Conservation (phyloP, 2,888 invertebrate species). For the Sinohyriopsis cumingii region DNA sequence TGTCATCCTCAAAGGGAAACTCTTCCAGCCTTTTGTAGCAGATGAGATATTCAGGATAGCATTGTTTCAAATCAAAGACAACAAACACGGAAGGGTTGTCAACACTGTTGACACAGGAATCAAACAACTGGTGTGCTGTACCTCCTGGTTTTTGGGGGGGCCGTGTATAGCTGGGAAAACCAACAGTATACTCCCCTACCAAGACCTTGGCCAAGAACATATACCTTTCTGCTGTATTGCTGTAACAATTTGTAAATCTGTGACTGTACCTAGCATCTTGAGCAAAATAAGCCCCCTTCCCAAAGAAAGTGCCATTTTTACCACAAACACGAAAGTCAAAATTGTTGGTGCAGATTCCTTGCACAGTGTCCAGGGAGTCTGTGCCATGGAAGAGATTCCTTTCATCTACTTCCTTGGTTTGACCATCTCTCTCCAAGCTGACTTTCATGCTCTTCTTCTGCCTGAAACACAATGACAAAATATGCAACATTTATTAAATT, state of each 20-base stretch:
- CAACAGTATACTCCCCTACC: constrained; percentile 49
- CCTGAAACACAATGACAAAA: constrained; percentile 11
- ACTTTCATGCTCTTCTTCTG: constrained; percentile 25
- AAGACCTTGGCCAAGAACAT: constrained; percentile 56
- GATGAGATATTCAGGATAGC: constrained; percentile 57
- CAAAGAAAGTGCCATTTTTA: constrained; percentile 51
- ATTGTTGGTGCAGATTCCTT: constrained; percentile 50
- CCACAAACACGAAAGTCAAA: constrained; percentile 53
- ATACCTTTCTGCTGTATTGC: constrained; percentile 17
- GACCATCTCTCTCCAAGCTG: constrained; percentile 9
- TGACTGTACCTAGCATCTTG: constrained; percentile 43
- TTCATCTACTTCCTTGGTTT: constrained; percentile 22
- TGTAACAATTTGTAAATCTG: constrained; percentile 20
- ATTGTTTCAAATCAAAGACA: constrained; percentile 51
- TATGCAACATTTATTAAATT: neutral
- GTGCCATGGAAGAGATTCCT: constrained; percentile 54
- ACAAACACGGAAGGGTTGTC: constrained; percentile 48
- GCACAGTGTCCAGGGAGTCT: constrained; percentile 34
- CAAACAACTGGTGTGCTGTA: constrained; percentile 38
- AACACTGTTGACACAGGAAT: constrained; percentile 55
- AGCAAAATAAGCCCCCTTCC: constrained; percentile 55
- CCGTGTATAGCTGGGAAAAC: constrained; percentile 22
- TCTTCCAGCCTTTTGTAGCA: constrained; percentile 18
- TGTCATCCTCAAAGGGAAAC: too few relatives aligned
- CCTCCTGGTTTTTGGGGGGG: constrained; percentile 42